Base-by-base conservation (phyloP, 1,140 invertebrate genomes). In the Philaenus spumarius region DNA sequence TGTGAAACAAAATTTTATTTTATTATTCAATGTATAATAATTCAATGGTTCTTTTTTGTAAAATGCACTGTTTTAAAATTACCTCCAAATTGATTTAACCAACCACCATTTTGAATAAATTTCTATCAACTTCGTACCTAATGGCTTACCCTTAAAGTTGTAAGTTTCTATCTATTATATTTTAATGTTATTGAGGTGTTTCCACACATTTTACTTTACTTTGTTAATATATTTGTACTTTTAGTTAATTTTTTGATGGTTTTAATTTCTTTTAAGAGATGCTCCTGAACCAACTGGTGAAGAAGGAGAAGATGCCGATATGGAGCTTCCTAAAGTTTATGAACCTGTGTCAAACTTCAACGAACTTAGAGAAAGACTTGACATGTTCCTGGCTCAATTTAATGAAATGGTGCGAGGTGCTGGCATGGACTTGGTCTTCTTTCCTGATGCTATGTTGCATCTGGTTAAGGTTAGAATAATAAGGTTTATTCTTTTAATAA, bases 361-460 rank as follows among this genome's bases (percentile, higher is more conserved):
- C 66, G 82, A 88, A 62, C 74, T 97, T 14, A 76, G 87, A 64
- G 93, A 97, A 69, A 77, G 95, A 58, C 77, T 98, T 46, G 84
- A 90, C 66, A 95, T 95, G 90, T 97, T 97, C 72, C 77, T 97
- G 60, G 78, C 87, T 14, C 93, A 96, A 72, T 97, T 93, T 71
- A 97, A 98, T 77, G 95, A 97, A 78, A 95, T 93, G 82, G 89
- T 97, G 55, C 79, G 95, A 67, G 94, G 95, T 1, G 86, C 88
- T 60, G 91, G 92, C 40, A 96, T 97, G 93, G 95, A 98, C 77
- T 78, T 98, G 20, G 95, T 98, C n/a, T 97, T 97, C 76, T 98
- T 98, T 71, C 90, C 90, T n/a, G 95, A 98, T 74, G 95, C 95
- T 15, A 97, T 98, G 89, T 76, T 92, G 40, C 94, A 97, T 79